Conservation (phyloP, 2,113 vertebrate genomes). For the Ardeotis arabs region DNA sequence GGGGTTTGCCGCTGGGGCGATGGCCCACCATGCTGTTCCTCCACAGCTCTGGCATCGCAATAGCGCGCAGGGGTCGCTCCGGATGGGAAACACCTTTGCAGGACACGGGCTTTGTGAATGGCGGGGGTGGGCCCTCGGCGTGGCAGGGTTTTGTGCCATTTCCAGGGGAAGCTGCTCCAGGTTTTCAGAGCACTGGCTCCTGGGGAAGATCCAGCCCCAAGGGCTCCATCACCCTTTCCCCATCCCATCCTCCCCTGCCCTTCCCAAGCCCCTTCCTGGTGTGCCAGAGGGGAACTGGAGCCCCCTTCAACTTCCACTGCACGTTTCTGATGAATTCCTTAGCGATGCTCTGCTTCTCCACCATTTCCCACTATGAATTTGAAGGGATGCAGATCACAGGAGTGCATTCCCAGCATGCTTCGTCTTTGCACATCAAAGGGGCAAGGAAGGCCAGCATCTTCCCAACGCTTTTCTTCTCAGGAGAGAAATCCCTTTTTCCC, state of each 20-base stretch:
- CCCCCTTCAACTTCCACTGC: background rate
- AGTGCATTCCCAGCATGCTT: accelerated
- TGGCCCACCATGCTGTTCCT: accelerated
- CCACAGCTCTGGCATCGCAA: accelerated
- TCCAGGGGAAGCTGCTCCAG: background rate
- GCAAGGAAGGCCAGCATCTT: background rate
- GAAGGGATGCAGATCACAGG: background rate
- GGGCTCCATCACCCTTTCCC: background rate
- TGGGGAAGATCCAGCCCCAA: accelerated
- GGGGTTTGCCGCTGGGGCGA: accelerated
- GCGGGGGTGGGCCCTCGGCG: accelerated
- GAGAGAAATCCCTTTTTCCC: background rate
- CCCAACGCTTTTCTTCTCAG: background rate
- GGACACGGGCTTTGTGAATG: accelerated
- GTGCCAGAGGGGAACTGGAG: background rate
- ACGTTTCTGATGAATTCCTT: background rate
- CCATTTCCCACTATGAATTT: background rate
- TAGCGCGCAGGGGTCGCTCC: accelerated
- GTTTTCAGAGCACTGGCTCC: accelerated
- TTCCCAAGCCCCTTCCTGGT: background rate
- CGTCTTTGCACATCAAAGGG: background rate
- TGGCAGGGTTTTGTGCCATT: accelerated
- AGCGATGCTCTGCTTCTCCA: background rate
- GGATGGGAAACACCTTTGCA: background rate
- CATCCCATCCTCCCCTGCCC: too few relatives aligned